Percentiles rank a stretch among this genome's conserved stretches.
phyloP scores from a whole-genome alignment of 2,888 invertebrate genomes.

The Diaperis boleti region DNA sequence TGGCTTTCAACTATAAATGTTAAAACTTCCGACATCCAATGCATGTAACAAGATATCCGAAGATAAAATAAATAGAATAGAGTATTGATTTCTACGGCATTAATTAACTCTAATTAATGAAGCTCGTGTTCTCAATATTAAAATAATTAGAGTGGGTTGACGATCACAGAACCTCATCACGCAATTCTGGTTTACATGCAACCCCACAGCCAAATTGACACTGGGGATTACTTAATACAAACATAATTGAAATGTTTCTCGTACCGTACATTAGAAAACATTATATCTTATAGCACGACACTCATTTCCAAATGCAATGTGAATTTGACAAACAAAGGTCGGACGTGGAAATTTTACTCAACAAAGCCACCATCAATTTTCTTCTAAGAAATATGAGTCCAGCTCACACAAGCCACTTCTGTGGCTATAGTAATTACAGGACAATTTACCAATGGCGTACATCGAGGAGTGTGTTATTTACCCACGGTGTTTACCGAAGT shows the following conservation, averaged over 20 bases:
- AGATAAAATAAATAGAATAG: not conserved
- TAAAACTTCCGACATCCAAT: not conserved
- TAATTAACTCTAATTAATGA: slow-evolving; percentile 45
- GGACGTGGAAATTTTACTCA: slow-evolving; percentile 18
- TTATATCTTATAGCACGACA: slow-evolving; percentile 33
- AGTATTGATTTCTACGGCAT: slow-evolving; percentile 41
- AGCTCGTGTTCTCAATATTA: slow-evolving; percentile 46
- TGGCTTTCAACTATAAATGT: not conserved
- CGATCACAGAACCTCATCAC: slow-evolving; percentile 41
- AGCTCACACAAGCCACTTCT: slow-evolving; percentile 24
- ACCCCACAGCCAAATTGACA: slow-evolving; percentile 35
- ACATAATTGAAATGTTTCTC: slow-evolving; percentile 42
- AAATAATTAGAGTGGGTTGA: slow-evolving; percentile 44
- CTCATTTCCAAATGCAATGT: slow-evolving; percentile 17
- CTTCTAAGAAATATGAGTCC: slow-evolving; percentile 32
- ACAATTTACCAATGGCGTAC: slow-evolving; percentile 35
- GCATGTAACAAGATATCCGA: not conserved
- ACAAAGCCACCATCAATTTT: slow-evolving; percentile 25
- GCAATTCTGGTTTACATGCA: slow-evolving; percentile 42
- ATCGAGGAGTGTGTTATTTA: slow-evolving; percentile 36
- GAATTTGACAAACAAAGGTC: slow-evolving; percentile 36
- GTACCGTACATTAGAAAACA: slow-evolving; percentile 15
- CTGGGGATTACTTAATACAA: slow-evolving; percentile 43
- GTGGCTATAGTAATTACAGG: slow-evolving; percentile 33
- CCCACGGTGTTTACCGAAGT: slow-evolving; percentile 36